Evolutionary conservation across 92 coral and sea anemone genomes (phyloP), one percentile per base, ranked within the genome.

Genomic region (Epizoanthus illoricatus): DNA sequence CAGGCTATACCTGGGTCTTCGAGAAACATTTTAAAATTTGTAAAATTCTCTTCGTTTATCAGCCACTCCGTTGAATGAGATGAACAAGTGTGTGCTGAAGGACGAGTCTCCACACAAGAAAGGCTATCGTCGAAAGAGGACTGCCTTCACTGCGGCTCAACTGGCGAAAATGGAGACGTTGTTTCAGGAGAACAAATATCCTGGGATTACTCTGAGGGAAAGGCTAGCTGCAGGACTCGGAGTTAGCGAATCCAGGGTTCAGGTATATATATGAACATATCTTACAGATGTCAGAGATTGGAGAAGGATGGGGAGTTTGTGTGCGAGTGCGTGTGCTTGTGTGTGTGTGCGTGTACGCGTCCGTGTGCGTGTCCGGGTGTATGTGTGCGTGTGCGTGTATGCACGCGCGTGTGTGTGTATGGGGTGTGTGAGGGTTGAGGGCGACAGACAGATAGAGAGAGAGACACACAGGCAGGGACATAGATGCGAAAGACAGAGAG

Each of bases 81-180:
- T 41, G 69, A 40, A 39, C 24, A 70, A 61, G n/a, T 63, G 20
- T 78, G 71, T 1, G 8, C 60, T 12, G 13, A 70, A 45, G 17
- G 20, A 16, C 5, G 36, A 78, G 67, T 40, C 55, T 5, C 59
- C 71, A 5, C 57, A 40, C 69, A 64, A 78, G 69, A 84, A 84
- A 20, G 80, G 87, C 45, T 76, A 84, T 66, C 91, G 91, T 24
- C 85, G 91, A 8, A 88, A 85, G 42, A 85, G 91, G 67, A 88
- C 88, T 9, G 86, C 89, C 19, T 88, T 88, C 59, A 85, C 91
- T 4, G 69, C 10, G 4, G 56, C 62, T 15, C 88, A 85, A 40
- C 83, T 88, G 23, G 57, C 54, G 5, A 80, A 74, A 10, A 61
- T 88, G 74, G 88, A 88, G 69, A 73, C 55, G 23, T 42, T 23